phyloP scores from a whole-genome alignment of 2,113 vertebrate species.

The Podocnemis expansa region DNA sequence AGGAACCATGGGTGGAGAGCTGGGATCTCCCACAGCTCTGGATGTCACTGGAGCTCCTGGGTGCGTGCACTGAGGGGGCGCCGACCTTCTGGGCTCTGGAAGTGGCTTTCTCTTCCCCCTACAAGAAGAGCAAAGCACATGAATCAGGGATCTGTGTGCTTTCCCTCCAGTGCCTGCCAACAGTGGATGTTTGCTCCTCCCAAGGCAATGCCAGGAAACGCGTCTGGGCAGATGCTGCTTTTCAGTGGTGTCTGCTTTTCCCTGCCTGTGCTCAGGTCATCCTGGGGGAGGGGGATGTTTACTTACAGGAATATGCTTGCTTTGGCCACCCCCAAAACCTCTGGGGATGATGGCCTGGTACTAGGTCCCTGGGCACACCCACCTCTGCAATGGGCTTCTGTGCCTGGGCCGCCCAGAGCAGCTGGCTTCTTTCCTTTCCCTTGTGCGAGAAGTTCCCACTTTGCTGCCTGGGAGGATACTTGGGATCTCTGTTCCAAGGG shows the following conservation, averaged over 20 bases:
- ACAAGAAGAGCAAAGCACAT: no score
- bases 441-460: rapidly evolving
- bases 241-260: background rate
- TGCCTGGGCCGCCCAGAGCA: background rate
- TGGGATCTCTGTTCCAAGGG: rapidly evolving
- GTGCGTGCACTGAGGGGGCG: background rate
- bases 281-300: background rate
- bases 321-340: background rate
- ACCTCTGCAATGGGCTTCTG: no score
- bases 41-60: background rate
- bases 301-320: background rate
- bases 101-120: background rate
- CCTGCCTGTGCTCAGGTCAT: background rate
- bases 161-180: background rate
- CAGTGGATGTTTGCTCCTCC: background rate
- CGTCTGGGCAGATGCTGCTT: background rate
- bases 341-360: background rate
- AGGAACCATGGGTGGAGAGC: background rate
- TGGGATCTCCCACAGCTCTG: background rate
- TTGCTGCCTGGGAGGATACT: background rate
- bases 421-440: background rate
- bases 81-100: background rate
- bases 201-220: background rate
- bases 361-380: background rate
- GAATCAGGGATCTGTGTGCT: background rate